A percentile compares a stretch with the other conserved stretches of the same genome.
phyloP scores from a whole-genome alignment of 2,888 invertebrate species.

The Lordiphosa fenestrarum region DNA sequence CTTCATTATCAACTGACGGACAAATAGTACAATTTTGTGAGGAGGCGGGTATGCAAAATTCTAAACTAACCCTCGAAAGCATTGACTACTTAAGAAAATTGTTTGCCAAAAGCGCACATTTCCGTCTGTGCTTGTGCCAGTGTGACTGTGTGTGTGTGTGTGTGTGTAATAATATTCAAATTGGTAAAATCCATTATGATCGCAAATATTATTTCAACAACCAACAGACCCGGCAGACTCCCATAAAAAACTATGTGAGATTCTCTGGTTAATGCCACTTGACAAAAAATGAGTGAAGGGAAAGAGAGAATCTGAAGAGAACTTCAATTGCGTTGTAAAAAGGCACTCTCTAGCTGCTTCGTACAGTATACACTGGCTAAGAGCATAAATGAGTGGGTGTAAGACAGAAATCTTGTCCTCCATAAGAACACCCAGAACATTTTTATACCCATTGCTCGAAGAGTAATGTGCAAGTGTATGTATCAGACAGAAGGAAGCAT shows the following conservation, averaged over 20 bases:
- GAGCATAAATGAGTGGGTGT: neutral
- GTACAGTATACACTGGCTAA: neutral
- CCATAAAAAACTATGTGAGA: constrained; percentile 32
- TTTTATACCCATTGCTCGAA: no score
- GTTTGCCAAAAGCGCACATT: constrained; percentile 52
- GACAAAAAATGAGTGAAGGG: neutral
- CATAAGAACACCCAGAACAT: no score
- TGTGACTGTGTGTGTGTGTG: constrained; percentile 22
- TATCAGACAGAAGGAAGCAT: no score
- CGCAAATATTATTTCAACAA: constrained; percentile 71
- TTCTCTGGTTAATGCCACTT: constrained; percentile 39
- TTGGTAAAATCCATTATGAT: constrained; percentile 72
- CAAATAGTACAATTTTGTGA: constrained; percentile 33
- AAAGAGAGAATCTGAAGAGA: neutral
- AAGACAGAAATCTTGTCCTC: no score
- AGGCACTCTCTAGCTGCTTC: constrained; percentile 5
- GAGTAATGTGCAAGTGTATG: no score
- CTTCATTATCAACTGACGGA: constrained; percentile 60
- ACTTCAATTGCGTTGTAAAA: constrained; percentile 9
- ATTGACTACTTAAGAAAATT: constrained; percentile 67
- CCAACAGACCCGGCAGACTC: constrained; percentile 7
- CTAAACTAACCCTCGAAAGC: constrained; percentile 40
- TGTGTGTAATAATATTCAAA: constrained; percentile 71
- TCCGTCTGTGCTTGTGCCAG: constrained; percentile 22
- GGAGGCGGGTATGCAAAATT: constrained; percentile 49